Base-by-base conservation (phyloP, 2,797 vertebrate genomes). In the Notoglanidium macrostoma region DNA sequence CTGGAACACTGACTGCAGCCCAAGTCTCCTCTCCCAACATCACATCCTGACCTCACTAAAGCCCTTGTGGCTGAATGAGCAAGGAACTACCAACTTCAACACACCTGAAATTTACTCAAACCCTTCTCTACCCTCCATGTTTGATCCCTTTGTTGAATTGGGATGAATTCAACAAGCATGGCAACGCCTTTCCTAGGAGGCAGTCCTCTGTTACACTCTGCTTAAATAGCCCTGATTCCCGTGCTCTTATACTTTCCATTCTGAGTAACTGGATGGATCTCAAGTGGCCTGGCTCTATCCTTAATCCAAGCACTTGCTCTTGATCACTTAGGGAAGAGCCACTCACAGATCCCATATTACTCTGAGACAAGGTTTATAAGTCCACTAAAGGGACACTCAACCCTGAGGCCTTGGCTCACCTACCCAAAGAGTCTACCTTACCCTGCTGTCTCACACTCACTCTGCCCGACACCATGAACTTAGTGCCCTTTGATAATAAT, bases 241-340 rank as follows among this genome's bases (percentile, higher is more conserved):
- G 7, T 78, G 51, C 17, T 80, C 55, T 74, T 74, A 51, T 7
- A 63, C 40, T 6, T 79, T 76, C 17, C 67, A 46, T 49, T 15
- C 59, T 76, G 63, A 68, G 63, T 68, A 83, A 17, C n/a, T 84
- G 54, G 68, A 68, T 63, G 46, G 67, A 73, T 91, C 90, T 93
- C 86, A 68, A 92, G 92, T 83, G 91, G 85, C 65, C 29, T 77
- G 83, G 76, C 55, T 87, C 59, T 51, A 40, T 83, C 51, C 65
- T 49, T 70, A 57, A 32, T 59, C 72, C 63, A 68, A 70, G 55
- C 79, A 55, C 72, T 77, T 77, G 32, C 72, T 78, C 83, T 86
- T 85, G 78, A 88, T 85, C 84, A 76, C 26, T 23, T 57, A 82
- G 77, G 81, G 32, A 40, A 67, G 78, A 59, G 70, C 49, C 59